A percentile compares a stretch with the other conserved stretches of the same genome.
Conservation (phyloP, 2,888 invertebrate genomes). For the Piscicola geometra region DNA sequence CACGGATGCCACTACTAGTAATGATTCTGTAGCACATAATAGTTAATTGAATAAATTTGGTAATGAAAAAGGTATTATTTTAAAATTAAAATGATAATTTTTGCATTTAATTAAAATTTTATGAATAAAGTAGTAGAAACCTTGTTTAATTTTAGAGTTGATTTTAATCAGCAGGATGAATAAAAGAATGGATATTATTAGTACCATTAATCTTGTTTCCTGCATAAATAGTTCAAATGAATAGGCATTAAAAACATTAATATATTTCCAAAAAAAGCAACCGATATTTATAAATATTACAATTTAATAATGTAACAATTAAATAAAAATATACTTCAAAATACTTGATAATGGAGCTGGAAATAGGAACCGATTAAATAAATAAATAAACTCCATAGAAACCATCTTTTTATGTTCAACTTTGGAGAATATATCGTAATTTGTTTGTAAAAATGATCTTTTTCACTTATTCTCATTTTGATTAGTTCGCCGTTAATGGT, state of each 20-base stretch:
- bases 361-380: neutral
- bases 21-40: neutral
- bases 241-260: no score
- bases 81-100: neutral
- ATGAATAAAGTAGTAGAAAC: neutral
- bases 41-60: no score
- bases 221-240: no score
- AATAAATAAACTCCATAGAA: slow-evolving; percentile 13
- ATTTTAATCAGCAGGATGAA: neutral
- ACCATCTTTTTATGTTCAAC: neutral
- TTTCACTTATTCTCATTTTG: neutral
- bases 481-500: neutral
- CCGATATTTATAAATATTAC: neutral
- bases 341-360: slow-evolving; percentile 7
- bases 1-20: neutral
- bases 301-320: neutral
- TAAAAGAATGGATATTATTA: neutral
- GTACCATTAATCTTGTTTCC: neutral
- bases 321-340: neutral
- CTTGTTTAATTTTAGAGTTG: slow-evolving; percentile 11
- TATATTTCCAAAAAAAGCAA: no score
- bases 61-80: no score
- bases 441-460: neutral
- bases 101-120: neutral
- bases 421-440: neutral